Base-by-base conservation (phyloP, 2,888 invertebrate genomes). In the Chrysotoxum bicinctum region DNA sequence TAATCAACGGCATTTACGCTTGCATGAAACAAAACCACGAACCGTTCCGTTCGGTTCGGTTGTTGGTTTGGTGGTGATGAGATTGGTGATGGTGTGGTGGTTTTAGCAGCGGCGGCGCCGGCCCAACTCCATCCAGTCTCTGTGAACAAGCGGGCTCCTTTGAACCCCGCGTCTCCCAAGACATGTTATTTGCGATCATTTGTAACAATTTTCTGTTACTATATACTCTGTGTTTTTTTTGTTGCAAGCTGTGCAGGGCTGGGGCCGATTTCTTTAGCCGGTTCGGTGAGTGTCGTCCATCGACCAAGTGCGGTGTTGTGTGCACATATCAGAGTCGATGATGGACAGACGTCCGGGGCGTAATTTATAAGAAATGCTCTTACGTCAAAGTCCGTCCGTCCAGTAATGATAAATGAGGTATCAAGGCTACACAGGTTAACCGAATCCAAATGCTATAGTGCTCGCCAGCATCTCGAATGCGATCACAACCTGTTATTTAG, bases 401-500 rank as follows among this genome's bases (percentile, higher is more conserved):
- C 81, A 78, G 87, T 88, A 12, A 89, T 90, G 90, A 91, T 90
- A 92, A 91, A 91, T 91, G 90, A 90, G 90, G 90, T 90, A 91
- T 91, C 90, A 90, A 90, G 91, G 91, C 89, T 91, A 89, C 89
- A 88, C 82, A 68, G 73, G 78, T 78, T 73, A 66, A 76, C 72
- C 80, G 73, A 85, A 68, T 56, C 75, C 66, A 30, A 50, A 21
- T 35, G 66, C 66, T 32, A 19, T 43, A 16, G 6, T 23, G 66
- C 72, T 81, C 62, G 21, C 62, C 56, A 81, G 76, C 81, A 85
- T 85, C 76, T 81, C 78, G 68, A 86, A 86, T 82, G 58, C 78
- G 89, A 89, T 88, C 90, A 90, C 91, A 92, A 91, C 92, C 92
- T 92, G 92, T 92, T 92, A 92, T 92, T 92, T 92, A 89, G 90